Evolutionary conservation across 2,888 invertebrate genomes (phyloP).

Genomic region (Clepsis dumicolana): DNA sequence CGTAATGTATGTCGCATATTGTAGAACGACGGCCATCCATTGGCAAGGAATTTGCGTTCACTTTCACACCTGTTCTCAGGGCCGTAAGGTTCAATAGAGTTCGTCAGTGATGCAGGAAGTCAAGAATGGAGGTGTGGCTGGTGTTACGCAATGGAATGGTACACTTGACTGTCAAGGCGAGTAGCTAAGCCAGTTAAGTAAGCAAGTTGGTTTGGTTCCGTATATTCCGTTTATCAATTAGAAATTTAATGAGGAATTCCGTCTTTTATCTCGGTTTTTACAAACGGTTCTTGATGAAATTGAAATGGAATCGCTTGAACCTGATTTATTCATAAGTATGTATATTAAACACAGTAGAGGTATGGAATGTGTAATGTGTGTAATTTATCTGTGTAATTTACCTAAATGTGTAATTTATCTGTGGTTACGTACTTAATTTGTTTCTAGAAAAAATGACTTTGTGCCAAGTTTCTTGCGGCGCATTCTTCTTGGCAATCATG

Average conservation of each 20-base stretch:
- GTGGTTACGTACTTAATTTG: neutral
- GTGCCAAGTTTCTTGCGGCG: no score
- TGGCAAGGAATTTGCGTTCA: slow-evolving; percentile 15
- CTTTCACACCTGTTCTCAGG: slow-evolving; percentile 31
- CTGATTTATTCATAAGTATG: no score
- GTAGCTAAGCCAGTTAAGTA: neutral
- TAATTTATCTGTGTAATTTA: no score
- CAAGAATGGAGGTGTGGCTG: slow-evolving; percentile 33
- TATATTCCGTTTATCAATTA: neutral
- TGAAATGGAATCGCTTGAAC: no score
- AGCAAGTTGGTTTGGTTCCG: neutral
- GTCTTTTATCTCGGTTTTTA: no score
- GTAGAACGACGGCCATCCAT: neutral
- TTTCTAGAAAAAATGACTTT: no score
- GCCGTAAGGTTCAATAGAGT: slow-evolving; percentile 38
- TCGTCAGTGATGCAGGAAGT: slow-evolving; percentile 37
- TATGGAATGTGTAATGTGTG: no score
- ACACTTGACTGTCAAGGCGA: slow-evolving; percentile 36
- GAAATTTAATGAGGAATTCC: neutral
- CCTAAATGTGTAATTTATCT: neutral
- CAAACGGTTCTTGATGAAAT: no score
- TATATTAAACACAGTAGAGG: no score
- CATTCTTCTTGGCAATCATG: no score
- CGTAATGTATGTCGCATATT: slow-evolving; percentile 21
- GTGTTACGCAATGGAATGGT: slow-evolving; percentile 33